Conservation (phyloP, 2,888 invertebrate genomes). For the Gasteruption jaculator region DNA sequence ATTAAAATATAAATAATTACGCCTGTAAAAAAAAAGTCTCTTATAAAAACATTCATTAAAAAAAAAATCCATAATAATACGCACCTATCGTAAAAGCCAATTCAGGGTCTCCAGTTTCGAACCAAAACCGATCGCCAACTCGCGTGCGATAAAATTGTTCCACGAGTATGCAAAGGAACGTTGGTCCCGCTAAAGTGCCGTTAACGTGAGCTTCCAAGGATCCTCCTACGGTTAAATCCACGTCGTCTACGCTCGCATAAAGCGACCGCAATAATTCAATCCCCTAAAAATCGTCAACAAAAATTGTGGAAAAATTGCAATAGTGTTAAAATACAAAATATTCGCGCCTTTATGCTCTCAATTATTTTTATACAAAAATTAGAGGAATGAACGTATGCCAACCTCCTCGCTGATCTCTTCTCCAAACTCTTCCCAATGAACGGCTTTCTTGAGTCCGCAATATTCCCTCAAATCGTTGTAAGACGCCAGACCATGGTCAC, state of each 20-base stretch:
- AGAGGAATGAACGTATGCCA: too few species aligned
- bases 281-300: too few species aligned
- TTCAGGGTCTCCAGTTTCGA: slow-evolving; percentile 63
- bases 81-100: slow-evolving; percentile 64
- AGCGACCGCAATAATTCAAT: too few species aligned
- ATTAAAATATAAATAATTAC: too few species aligned
- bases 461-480: slow-evolving; percentile 75
- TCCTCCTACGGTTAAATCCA: slow-evolving; percentile 83
- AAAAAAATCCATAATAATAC: too few species aligned
- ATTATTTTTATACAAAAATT: too few species aligned
- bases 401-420: slow-evolving; percentile 37
- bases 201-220: slow-evolving; percentile 73
- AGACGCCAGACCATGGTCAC: slow-evolving; percentile 80
- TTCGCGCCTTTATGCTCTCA: too few species aligned
- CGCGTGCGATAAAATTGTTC: slow-evolving; percentile 85
- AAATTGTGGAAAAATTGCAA: slow-evolving; percentile 17
- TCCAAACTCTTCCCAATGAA: slow-evolving; percentile 64
- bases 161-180: slow-evolving; percentile 81
- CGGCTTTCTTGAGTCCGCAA: slow-evolving; percentile 69
- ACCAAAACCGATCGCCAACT: slow-evolving; percentile 84
- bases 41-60: too few species aligned
- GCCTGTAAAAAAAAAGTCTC: slow-evolving; percentile 36
- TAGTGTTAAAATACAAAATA: slow-evolving; percentile 8
- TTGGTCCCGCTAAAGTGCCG: slow-evolving; percentile 79
- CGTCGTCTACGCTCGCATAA: slow-evolving; percentile 73